Conservation (phyloP, 2,797 vertebrate species). For the Pyrocephalus nanus region DNA sequence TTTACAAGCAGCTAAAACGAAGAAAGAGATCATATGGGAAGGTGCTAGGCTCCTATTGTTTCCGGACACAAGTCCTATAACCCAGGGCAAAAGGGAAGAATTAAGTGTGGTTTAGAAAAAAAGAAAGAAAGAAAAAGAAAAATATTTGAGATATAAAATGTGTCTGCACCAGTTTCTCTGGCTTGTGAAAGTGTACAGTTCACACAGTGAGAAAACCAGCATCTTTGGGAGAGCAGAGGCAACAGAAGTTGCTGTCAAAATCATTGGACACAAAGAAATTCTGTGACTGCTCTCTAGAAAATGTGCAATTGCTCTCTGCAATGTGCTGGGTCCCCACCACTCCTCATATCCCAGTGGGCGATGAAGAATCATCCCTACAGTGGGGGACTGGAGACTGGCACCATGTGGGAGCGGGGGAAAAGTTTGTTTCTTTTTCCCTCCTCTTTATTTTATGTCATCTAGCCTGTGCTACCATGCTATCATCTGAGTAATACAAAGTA, state of each 20-base stretch:
- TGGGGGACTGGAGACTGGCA: neutral
- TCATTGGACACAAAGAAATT: neutral
- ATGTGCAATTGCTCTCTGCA: neutral
- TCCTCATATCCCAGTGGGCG: neutral
- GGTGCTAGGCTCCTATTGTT: slow-evolving; percentile 75
- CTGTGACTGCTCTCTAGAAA: neutral
- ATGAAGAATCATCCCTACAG: neutral
- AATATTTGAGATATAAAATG: slow-evolving; percentile 45
- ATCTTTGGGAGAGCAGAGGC: slow-evolving; percentile 7
- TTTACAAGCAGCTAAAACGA: slow-evolving; percentile 70
- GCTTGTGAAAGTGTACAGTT: slow-evolving; percentile 37
- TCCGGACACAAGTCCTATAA: slow-evolving; percentile 71
- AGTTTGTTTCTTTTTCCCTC: neutral
- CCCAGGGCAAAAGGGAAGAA: slow-evolving; percentile 71
- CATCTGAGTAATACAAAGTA: neutral
- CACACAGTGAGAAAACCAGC: slow-evolving; percentile 45
- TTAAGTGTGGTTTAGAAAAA: slow-evolving; percentile 58
- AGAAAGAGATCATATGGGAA: slow-evolving; percentile 72
- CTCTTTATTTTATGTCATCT: neutral
- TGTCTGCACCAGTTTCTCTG: slow-evolving; percentile 49
- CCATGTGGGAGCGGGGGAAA: neutral
- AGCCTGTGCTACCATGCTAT: neutral
- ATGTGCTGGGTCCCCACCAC: neutral
- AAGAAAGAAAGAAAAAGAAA: neutral
- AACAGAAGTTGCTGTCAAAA: slow-evolving; percentile 23